Evolutionary conservation across 2,797 vertebrate genomes (phyloP).

Genomic region (Sylvia borin): DNA sequence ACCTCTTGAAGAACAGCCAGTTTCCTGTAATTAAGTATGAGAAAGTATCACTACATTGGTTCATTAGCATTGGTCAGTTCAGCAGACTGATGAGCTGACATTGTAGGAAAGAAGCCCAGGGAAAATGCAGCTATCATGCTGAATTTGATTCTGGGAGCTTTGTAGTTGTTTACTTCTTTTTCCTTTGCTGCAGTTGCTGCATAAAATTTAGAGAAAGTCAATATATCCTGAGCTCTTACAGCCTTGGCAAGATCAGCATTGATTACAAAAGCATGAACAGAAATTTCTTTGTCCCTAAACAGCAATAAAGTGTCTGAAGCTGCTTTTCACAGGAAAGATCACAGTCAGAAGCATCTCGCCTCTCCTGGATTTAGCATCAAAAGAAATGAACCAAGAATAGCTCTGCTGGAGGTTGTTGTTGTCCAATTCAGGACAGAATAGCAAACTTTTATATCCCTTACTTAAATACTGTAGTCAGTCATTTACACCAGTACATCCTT

Average conservation of each 20-base stretch:
- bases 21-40: neutral
- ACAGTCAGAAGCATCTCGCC: conserved; percentile 10
- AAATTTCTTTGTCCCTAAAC: conserved; percentile 44
- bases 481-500: neutral
- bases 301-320: neutral
- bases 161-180: neutral
- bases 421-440: neutral
- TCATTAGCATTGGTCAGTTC: neutral
- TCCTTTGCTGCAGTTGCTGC: conserved; percentile 44
- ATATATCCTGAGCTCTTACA: conserved; percentile 9
- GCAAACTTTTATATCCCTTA: neutral
- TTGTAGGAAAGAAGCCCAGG: neutral
- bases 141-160: neutral
- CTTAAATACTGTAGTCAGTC: neutral
- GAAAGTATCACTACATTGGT: neutral
- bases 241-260: conserved; percentile 8
- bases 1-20: neutral
- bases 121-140: neutral
- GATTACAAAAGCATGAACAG: conserved; percentile 48
- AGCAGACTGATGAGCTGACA: neutral
- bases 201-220: conserved; percentile 39
- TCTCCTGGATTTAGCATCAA: conserved; percentile 16
- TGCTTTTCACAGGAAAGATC: neutral
- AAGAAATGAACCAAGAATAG: conserved; percentile 13
- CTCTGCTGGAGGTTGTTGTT: conserved; percentile 14